Evolutionary conservation across 1,140 invertebrate species (phyloP).

Genomic region (Berghia stephanieae): DNA sequence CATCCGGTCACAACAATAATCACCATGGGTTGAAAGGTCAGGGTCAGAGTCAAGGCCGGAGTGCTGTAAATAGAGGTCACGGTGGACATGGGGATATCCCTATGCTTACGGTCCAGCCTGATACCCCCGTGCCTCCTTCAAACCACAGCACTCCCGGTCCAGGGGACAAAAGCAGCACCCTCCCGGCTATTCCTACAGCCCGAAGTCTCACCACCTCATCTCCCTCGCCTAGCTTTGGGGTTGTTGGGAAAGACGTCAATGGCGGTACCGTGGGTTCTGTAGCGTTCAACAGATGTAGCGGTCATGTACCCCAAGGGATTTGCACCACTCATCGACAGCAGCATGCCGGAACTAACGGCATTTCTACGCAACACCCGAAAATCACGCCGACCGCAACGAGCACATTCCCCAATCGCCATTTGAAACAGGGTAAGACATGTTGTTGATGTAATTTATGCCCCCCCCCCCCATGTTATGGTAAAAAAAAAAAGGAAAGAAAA

Average conservation of each 20-base stretch:
- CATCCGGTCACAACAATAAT: too few species aligned
- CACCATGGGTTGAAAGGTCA: background rate
- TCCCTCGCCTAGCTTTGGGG: background rate
- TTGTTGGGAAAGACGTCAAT: too few species aligned
- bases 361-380: background rate
- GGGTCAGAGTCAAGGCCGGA: slow-evolving; percentile 20
- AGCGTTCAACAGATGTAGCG: too few species aligned
- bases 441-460: too few species aligned
- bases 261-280: too few species aligned
- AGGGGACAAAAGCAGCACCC: background rate
- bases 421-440: slow-evolving; percentile 22
- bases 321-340: too few species aligned
- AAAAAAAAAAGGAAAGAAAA: too few species aligned
- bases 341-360: too few species aligned
- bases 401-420: slow-evolving; percentile 18
- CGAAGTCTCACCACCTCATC: background rate
- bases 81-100: slow-evolving; percentile 42
- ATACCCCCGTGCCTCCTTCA: slow-evolving; percentile 52
- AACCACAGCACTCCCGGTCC: slow-evolving; percentile 47
- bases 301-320: too few species aligned
- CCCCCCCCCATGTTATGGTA: too few species aligned
- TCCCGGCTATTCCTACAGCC: slow-evolving; percentile 18
- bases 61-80: slow-evolving; percentile 24
- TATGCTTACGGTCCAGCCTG: slow-evolving; percentile 51
- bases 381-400: slow-evolving; percentile 9